Base-by-base conservation (phyloP, 2,797 vertebrate genomes). In the Otolemur crassicaudatus region DNA sequence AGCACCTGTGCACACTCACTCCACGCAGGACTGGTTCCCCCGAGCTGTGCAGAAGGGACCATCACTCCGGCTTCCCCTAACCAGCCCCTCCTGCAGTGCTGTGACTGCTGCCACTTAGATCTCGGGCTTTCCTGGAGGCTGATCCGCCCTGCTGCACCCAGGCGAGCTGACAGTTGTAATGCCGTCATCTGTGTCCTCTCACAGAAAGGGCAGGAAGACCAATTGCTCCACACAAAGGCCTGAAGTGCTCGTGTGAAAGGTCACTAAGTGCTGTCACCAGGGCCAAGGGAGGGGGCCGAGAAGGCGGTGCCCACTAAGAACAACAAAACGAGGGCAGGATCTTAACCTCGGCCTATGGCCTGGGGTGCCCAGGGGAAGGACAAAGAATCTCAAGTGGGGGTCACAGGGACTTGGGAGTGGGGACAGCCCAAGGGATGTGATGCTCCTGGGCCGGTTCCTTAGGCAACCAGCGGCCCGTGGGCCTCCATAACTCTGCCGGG, bases 191-290 rank as follows among this genome's bases (percentile, higher is more conserved):
- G 34, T 93, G 98, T 95, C 97, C 98, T 96, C 97, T 97, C 97
- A 87, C 73, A 2, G 96, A 87, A 65, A 53, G 94, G 96, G 95
- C 97, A 97, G 97, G 96, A 96, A 95, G 97, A 97, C 95, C 97
- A 95, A 85, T 98, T 96, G 97, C 96, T 31, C 88, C 40, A 79
- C 96, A 98, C 98, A 98, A 98, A 98, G 97, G 98, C 94, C 95
- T 98, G 96, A 98, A 98, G 98, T 97, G 96, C 91, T 82, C 7
- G 87, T 29, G 98, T 98, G 98, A 98, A 98, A 98, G 98, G 98
- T 98, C 98, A 98, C 97, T 81, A 90, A 96, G 96, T 88, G 70
- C 34, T 63, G 94, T 98, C 97, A 76, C 80, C 97, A 93, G 97
- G 89, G 95, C 96, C 91, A n/a, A 0, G 76, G 92, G 92, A 87